Evolutionary conservation across 2,888 invertebrate species (phyloP).

Genomic region (Drosophila neotestacea): DNA sequence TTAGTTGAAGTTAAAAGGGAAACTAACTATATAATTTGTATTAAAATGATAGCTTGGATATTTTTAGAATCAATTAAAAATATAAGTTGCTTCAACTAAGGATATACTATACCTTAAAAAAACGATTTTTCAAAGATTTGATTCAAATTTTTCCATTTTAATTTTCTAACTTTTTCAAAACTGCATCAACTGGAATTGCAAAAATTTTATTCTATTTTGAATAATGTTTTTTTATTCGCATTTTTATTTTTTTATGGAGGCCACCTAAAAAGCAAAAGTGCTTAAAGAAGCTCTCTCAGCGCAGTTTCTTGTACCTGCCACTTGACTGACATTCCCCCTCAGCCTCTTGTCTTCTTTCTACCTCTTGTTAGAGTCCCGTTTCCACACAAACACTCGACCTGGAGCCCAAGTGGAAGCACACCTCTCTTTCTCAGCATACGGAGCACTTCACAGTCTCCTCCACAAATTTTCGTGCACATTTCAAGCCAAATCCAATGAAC

Average conservation of each 20-base stretch:
- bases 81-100: background rate
- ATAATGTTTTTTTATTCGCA: background rate
- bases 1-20: background rate
- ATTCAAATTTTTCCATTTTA: background rate
- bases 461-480: slow-evolving; percentile 26
- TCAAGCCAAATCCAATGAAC: slow-evolving; percentile 48
- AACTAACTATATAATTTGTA: background rate
- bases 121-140: too few species aligned
- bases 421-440: slow-evolving; percentile 6
- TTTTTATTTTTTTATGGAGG: background rate
- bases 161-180: background rate
- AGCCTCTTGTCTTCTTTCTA: background rate
- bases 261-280: slow-evolving; percentile 9
- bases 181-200: background rate
- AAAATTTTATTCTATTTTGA: background rate
- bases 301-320: slow-evolving; percentile 10
- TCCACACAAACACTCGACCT: slow-evolving; percentile 12
- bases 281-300: background rate
- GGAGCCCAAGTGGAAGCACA: slow-evolving; percentile 5
- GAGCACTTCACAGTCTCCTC: slow-evolving; percentile 2
- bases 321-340: slow-evolving; percentile 9
- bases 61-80: background rate
- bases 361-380: background rate
- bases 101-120: too few species aligned
- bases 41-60: background rate